Conservation (phyloP, 2,113 vertebrate species). For the Pelusios castaneus region DNA sequence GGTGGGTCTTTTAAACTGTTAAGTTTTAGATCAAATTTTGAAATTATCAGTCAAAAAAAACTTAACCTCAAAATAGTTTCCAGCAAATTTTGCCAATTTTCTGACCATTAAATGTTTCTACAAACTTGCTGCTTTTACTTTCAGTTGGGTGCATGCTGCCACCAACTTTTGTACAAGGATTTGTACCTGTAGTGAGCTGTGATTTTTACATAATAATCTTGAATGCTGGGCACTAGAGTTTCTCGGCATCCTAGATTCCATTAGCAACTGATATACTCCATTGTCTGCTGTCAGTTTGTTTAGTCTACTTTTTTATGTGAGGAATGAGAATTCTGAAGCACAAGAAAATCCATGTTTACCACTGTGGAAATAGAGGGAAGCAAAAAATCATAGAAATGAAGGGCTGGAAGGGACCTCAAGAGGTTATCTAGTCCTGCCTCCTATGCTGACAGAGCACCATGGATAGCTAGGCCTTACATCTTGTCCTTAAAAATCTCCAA, state of each 20-base stretch:
- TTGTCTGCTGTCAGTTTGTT: neutral
- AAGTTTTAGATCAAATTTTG: neutral
- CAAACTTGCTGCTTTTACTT: neutral
- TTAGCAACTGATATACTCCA: rapidly evolving
- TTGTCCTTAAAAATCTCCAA: neutral
- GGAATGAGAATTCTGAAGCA: neutral
- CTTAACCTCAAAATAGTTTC: neutral
- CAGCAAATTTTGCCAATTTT: neutral
- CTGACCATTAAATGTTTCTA: neutral
- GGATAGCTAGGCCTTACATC: neutral
- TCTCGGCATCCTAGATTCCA: neutral
- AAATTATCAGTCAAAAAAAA: neutral
- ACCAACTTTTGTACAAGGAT: neutral
- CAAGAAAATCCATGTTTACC: neutral
- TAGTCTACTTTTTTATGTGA: neutral
- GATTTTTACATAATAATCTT: neutral
- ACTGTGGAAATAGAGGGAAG: neutral
- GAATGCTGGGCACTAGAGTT: neutral
- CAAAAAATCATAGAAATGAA: neutral
- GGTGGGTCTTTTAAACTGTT: neutral
- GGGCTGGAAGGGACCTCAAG: neutral
- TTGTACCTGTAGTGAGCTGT: neutral
- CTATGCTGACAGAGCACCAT: neutral
- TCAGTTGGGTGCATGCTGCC: neutral
- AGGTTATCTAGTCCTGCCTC: neutral